Conservation (phyloP, 2,113 vertebrate genomes). For the Choloepus hoffmanni region DNA sequence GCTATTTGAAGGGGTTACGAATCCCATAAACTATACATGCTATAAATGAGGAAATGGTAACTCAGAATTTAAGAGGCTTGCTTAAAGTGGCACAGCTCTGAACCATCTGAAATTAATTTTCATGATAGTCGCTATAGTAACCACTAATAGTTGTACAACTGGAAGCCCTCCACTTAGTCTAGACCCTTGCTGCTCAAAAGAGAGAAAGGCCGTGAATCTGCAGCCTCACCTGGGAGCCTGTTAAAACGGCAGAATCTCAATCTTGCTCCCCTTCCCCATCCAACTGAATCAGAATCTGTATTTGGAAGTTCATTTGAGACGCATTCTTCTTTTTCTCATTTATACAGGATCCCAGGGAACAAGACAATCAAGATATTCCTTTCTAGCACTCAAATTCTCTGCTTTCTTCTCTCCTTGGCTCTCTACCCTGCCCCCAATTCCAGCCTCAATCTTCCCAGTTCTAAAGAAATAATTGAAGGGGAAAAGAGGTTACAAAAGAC, state of each 20-base stretch:
- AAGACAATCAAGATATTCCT: neutral
- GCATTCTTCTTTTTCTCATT: neutral
- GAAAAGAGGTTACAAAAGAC: neutral
- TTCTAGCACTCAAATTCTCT: neutral
- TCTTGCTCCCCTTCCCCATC: neutral
- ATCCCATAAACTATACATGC: neutral
- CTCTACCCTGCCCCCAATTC: neutral
- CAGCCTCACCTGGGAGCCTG: neutral
- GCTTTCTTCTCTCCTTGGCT: neutral
- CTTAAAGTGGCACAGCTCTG: neutral
- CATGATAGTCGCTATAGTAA: neutral
- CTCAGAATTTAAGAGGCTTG: neutral
- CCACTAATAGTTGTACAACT: neutral
- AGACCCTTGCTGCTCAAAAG: neutral
- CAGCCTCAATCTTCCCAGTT: neutral
- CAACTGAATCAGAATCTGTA: neutral
- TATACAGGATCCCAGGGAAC: neutral
- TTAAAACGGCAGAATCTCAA: neutral
- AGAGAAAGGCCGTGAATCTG: neutral
- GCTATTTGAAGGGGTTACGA: neutral
- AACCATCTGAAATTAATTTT: neutral
- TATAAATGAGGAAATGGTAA: neutral
- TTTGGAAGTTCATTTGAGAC: neutral
- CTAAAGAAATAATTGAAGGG: constrained; percentile 6
- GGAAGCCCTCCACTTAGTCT: neutral